Evolutionary conservation across 2,888 invertebrate species (phyloP).

Genomic region (Baronia brevicornis): DNA sequence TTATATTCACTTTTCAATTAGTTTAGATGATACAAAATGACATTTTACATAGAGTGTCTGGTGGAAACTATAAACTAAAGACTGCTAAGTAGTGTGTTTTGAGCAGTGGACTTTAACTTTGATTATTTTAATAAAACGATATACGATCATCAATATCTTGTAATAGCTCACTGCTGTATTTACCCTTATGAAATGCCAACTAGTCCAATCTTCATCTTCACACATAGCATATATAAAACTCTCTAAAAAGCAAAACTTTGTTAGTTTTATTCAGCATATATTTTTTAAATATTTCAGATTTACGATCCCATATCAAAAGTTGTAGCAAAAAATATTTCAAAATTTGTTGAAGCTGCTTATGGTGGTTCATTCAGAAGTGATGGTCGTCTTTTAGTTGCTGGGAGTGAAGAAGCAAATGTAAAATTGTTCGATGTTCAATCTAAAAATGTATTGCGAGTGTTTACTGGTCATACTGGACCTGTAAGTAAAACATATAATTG

Average conservation of each 20-base stretch:
- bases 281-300: slow-evolving; percentile 66
- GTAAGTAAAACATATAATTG: slow-evolving; percentile 49
- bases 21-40: too few species aligned
- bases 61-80: too few species aligned
- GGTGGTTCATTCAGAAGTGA: slow-evolving; percentile 90
- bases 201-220: neutral
- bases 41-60: too few species aligned
- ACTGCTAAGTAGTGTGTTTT: too few species aligned
- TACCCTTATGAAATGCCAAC: too few species aligned
- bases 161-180: too few species aligned
- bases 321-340: slow-evolving; percentile 86
- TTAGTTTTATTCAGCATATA: neutral
- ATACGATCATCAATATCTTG: too few species aligned
- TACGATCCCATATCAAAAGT: slow-evolving; percentile 91
- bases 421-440: slow-evolving; percentile 92
- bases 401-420: slow-evolving; percentile 91
- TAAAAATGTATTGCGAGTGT: slow-evolving; percentile 87
- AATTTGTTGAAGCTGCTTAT: slow-evolving; percentile 88
- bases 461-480: slow-evolving; percentile 87
- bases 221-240: neutral
- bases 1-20: too few species aligned
- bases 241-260: neutral
- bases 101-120: too few species aligned
- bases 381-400: slow-evolving; percentile 89
- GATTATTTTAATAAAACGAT: too few species aligned